Percentiles rank a stretch among this genome's conserved stretches.
phyloP scores from a whole-genome alignment of 2,888 invertebrate species.

The Cecidostiba fungosa region DNA sequence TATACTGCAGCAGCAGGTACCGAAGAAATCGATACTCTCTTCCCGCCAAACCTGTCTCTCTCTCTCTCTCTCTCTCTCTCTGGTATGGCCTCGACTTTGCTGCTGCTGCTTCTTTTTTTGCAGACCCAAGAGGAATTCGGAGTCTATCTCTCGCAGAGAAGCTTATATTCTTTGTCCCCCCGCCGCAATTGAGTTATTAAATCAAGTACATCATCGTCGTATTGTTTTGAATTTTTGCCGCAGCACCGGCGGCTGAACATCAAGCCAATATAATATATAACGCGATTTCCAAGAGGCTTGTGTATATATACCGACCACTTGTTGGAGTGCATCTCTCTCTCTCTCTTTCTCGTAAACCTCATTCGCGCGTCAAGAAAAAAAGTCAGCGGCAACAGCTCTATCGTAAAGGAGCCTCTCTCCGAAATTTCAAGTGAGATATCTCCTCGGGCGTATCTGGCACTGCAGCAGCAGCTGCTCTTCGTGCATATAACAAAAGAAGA shows the following conservation, averaged over 20 bases:
- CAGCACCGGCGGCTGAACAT: not conserved
- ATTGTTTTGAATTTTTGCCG: not conserved
- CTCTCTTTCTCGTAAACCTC: not conserved
- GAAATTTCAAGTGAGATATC: constrained; percentile 55
- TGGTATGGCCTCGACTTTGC: not conserved
- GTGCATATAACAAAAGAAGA: not conserved
- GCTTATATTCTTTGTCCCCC: not conserved
- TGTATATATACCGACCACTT: not conserved
- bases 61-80: not conserved
- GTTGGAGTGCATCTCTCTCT: not conserved
- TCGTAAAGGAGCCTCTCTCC: constrained; percentile 14
- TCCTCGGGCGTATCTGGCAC: constrained; percentile 11
- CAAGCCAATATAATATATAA: too few species aligned
- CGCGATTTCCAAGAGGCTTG: not conserved
- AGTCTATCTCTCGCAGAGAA: not conserved
- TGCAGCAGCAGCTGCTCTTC: constrained; percentile 29
- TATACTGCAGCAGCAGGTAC: constrained; percentile 1
- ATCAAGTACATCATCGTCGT: not conserved
- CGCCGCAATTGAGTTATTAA: constrained; percentile 7
- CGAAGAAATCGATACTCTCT: constrained; percentile 60
- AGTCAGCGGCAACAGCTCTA: not conserved
- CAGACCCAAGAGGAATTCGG: not conserved
- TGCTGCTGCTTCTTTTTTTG: not conserved
- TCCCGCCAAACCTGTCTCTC: constrained; percentile 49
- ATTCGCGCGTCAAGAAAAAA: not conserved